Base-by-base conservation (phyloP, 2,113 vertebrate genomes). In the Manacus vitellinus region DNA sequence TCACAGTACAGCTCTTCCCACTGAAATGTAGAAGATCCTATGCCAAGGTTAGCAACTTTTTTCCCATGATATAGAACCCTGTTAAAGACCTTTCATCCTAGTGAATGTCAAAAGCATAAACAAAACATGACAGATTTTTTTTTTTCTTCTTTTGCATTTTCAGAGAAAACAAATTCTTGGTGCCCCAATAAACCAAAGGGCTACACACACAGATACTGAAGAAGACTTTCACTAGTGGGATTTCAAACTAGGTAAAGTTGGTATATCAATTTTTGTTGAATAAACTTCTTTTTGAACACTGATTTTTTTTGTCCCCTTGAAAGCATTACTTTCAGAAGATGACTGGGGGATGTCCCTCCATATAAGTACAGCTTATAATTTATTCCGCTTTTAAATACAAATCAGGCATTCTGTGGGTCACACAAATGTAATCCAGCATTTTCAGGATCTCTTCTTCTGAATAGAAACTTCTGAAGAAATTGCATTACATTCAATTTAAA, bases 341-440 rank as follows among this genome's bases (percentile, higher is more conserved):
- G 5, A 35, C 5, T 63, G 12, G 12, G 23, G 1, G 3, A 39
- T 18, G n/a, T 3, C 30, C 35, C 8, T 39, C 23, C 39, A 72
- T 37, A 8, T 66, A 85, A 95, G 25, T 62, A 82, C 27, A 59
- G 20, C 6, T 94, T 37, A 9, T 85, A 65, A 94, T 88, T 92
- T 92, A 89, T 94, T 97, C 74, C 39, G 66, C 91, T 95, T 88
- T 77, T 74, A 88, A 83, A 88, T 83, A 4, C 35, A 49, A 91
- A 92, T 87, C 37, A 43, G 68, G 30, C 30, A 73, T 70, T n/a
- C 44, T 28, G 18, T 18, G 13, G 10, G 39, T 58, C 47, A 67
- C 22, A 22, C 11, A 28, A 39, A 39, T 8, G 16, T 15, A 86
- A 90, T 49, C 67, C 93, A 80, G 67, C 51, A 81, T 88, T 85